Percentiles rank a stretch among this genome's conserved stretches.
Conservation (phyloP, 2,797 vertebrate genomes). For the Cossypha polioptera region DNA sequence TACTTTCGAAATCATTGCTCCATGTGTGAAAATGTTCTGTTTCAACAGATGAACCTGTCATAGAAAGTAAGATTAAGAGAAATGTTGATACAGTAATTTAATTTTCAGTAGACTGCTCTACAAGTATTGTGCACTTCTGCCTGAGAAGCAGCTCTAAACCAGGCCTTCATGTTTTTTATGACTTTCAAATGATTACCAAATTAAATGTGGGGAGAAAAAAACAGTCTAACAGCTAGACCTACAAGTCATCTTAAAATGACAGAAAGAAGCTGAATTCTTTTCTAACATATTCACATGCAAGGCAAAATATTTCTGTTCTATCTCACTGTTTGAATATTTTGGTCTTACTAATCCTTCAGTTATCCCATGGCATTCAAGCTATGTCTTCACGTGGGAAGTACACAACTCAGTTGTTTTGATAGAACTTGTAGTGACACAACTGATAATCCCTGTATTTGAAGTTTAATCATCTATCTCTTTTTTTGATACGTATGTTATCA, state of each 20-base stretch:
- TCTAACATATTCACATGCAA: neutral
- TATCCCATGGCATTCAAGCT: neutral
- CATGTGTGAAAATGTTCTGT: neutral
- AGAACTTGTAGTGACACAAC: neutral
- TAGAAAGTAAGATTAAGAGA: neutral
- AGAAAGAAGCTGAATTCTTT: neutral
- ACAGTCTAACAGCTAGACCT: neutral
- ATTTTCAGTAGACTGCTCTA: neutral
- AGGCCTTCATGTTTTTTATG: fast-evolving
- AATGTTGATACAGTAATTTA: neutral
- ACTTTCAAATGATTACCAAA: neutral
- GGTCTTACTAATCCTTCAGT: neutral
- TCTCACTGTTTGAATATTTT: neutral
- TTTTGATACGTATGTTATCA: neutral
- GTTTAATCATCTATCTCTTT: neutral
- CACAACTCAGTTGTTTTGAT: neutral
- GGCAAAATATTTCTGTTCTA: neutral
- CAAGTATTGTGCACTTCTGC: neutral
- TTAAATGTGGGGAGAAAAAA: neutral
- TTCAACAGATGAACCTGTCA: neutral
- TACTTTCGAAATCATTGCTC: neutral
- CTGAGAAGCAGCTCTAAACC: neutral
- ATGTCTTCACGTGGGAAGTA: slow-evolving; percentile 8
- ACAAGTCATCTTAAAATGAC: neutral
- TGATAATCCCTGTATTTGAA: neutral